These are phyloP conservation scores for Acleris cristana DNA, from an alignment of 2,888 invertebrate species.

Conservation along the genomic window DNA sequence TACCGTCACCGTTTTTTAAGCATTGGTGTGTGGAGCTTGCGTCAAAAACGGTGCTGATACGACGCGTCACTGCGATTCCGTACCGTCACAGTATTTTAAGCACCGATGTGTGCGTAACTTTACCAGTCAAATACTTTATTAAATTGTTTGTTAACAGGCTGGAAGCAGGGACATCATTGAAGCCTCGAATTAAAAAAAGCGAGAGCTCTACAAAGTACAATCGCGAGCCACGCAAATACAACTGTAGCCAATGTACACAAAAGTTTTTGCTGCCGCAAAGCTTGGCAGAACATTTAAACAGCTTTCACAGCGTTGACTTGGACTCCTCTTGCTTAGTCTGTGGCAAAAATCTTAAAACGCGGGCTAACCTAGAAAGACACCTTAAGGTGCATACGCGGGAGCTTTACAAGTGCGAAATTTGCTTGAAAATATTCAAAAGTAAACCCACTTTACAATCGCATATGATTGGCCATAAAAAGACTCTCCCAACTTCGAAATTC, in stretches of 20 bases:
- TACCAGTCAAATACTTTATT: too few species aligned
- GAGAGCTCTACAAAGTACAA: constrained; percentile 39
- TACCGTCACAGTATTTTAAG: too few species aligned
- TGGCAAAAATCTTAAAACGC: constrained; percentile 47
- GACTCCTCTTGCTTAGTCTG: constrained; percentile 47
- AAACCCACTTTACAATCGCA: constrained; percentile 49
- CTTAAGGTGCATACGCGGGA: constrained; percentile 47
- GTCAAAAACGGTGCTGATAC: too few species aligned
- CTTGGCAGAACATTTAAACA: constrained; percentile 46
- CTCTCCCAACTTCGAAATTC: too few species aligned
- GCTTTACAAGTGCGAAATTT: constrained; percentile 48
- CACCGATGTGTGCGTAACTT: too few species aligned
- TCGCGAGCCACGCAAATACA: constrained; percentile 43
- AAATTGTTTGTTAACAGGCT: constrained; percentile 39
- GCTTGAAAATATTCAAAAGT: constrained; percentile 47
- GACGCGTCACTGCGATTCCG: too few species aligned
- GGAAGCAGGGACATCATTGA: constrained; percentile 41
- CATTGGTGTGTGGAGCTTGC: too few species aligned
- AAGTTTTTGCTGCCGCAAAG: constrained; percentile 45
- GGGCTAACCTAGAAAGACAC: constrained; percentile 47
- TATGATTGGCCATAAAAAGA: constrained; percentile 6
- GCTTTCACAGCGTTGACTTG: constrained; percentile 42
- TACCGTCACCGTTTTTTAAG: too few species aligned
- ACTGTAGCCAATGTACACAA: constrained; percentile 51
- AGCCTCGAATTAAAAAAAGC: constrained; percentile 28